phyloP scores from a whole-genome alignment of 2,797 vertebrate genomes.

The Ctenopoma multispine region DNA sequence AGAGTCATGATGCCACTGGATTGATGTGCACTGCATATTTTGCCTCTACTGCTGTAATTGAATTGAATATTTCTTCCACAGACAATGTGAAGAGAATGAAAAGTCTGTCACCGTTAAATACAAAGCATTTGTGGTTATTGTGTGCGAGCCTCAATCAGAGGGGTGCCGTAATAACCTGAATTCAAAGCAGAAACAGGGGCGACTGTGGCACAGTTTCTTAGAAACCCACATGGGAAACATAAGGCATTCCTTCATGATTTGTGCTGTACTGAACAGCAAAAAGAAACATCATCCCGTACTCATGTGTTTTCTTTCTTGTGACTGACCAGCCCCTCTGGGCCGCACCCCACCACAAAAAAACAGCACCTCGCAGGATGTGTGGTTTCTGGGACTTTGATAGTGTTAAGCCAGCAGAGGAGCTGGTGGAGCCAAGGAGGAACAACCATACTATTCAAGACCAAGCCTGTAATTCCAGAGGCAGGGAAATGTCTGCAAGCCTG shows the following conservation, averaged over 20 bases:
- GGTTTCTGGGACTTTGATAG: constrained; percentile 74
- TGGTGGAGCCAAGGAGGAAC: constrained; percentile 63
- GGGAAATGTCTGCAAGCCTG: constrained; percentile 51
- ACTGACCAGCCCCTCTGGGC: constrained; percentile 33
- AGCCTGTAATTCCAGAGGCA: constrained; percentile 71
- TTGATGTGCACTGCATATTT: background rate
- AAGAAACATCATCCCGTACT: constrained; percentile 48
- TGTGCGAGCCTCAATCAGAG: constrained; percentile 49
- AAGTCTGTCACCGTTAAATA: constrained; percentile 13
- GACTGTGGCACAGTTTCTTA: background rate
- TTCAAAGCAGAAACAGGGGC: constrained; percentile 11
- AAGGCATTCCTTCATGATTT: constrained; percentile 52
- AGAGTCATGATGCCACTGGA: background rate
- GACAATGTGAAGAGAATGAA: background rate
- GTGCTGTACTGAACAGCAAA: constrained; percentile 40
- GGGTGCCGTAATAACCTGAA: constrained; percentile 34
- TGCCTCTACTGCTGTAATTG: constrained; percentile 1
- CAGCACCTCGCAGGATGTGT: constrained; percentile 70
- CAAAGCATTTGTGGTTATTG: constrained; percentile 15
- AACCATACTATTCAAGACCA: constrained; percentile 75
- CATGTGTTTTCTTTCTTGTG: constrained; percentile 53
- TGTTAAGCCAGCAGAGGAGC: constrained; percentile 62
- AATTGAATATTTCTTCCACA: background rate
- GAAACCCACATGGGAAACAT: constrained; percentile 57
- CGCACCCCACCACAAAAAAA: constrained; percentile 56